Base-by-base conservation (phyloP, 2,888 invertebrate species). In the Sarcophaga subvicina region DNA sequence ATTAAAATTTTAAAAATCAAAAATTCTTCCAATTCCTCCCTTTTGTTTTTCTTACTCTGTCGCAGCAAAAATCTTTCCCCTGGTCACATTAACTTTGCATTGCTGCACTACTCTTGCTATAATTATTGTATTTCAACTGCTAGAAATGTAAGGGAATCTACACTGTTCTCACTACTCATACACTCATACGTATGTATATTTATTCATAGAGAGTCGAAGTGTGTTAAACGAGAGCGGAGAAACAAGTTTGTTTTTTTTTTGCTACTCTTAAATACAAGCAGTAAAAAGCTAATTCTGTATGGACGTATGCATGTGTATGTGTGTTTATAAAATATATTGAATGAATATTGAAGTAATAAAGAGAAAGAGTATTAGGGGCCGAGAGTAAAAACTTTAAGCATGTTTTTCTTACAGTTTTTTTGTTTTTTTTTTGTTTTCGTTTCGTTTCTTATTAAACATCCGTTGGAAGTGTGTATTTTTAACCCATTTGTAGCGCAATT, bases 381-480 rank as follows among this genome's bases (percentile, higher is more conserved):
- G 54, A 27, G 49, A 66, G 37, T 63, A n/a, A 71, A 25, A 59
- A 11, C 17, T n/a, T 37, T n/a, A 72, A 71, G 63, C 67, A 63
- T 78, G 11, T 76, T 64, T 25, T 54, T 17, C 17, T 54, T 37
- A 37, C 8, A 54, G 17, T 54, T 54, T 49, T 49, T 49, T 49
- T 45, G 62, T 20, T 72, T 20, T 27, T 27, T 4, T 27, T 27
- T 27, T 37, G 37, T 6, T 37, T 37, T 37, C 6, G 45, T 63
- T 47, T 45, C 27, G 64, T 60, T 80, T 70, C 64, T 80, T 45
- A 71, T 47, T 80, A 69, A 80, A 83, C 83, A 86, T 83, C 86
- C 83, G 83, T 80, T 86, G 86, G 83, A 83, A 86, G 80, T 83
- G 76, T 83, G 76, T 80, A 67, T 54, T 85, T 85, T 85, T 85